Conservation (phyloP, 2,888 invertebrate genomes). For the Nomada goodeniana region DNA sequence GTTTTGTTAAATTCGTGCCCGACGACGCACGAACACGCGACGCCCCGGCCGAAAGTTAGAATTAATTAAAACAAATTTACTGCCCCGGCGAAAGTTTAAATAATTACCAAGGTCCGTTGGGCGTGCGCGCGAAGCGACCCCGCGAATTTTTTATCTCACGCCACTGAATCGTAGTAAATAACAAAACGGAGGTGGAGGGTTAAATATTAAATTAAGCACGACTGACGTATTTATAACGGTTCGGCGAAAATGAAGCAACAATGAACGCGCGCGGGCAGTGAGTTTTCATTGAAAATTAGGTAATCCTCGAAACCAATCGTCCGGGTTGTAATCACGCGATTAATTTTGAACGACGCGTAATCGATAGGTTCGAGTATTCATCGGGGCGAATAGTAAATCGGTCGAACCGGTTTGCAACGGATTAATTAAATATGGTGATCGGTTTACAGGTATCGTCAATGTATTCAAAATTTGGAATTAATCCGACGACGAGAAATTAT, state of each 20-base stretch:
- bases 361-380: constrained; percentile 7
- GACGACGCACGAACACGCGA: constrained; percentile 42
- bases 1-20: constrained; percentile 60
- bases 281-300: constrained; percentile 31
- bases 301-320: constrained; percentile 33
- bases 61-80: constrained; percentile 62
- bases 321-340: constrained; percentile 15
- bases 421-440: constrained; percentile 44
- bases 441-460: constrained; percentile 3
- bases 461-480: background rate
- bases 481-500: background rate
- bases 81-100: constrained; percentile 55
- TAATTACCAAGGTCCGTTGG: constrained; percentile 42
- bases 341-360: constrained; percentile 13
- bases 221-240: background rate
- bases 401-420: constrained; percentile 32
- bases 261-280: background rate
- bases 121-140: background rate
- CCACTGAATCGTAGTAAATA: constrained; percentile 19
- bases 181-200: background rate
- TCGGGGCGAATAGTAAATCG: constrained; percentile 16
- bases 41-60: constrained; percentile 42
- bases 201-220: constrained; percentile 7
- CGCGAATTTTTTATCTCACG: constrained; percentile 5
- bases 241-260: too few species aligned